Conservation (phyloP, 2,888 invertebrate genomes). For the Lobophora halterata region DNA sequence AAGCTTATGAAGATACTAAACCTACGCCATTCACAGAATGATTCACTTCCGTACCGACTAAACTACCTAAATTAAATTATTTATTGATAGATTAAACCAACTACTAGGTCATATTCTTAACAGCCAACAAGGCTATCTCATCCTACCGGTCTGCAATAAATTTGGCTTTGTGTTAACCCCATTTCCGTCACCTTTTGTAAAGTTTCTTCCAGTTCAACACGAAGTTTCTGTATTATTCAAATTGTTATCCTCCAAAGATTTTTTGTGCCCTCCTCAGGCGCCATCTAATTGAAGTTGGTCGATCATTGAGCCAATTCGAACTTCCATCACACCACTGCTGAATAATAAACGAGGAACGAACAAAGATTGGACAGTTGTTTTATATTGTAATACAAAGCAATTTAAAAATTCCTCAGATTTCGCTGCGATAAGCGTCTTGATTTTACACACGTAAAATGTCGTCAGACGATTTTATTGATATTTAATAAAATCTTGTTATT, state of each 20-base stretch:
- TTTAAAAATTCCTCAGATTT: conserved; percentile 29
- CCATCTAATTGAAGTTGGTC: conserved; percentile 28
- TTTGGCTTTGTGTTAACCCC: no score
- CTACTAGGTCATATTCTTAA: no score
- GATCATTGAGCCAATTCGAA: conserved; percentile 32
- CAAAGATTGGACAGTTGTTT: conserved; percentile 17
- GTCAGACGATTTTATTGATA: conserved; percentile 11
- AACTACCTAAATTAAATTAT: no score
- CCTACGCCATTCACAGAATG: conserved; percentile 16
- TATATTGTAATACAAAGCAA: conserved; percentile 24
- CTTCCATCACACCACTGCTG: conserved; percentile 29
- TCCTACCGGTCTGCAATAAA: no score
- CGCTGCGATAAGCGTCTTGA: conserved; percentile 24
- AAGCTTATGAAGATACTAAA: conserved; percentile 22
- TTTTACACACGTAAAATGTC: conserved; percentile 18
- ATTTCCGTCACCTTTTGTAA: no score
- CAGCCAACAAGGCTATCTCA: no score
- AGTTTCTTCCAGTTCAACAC: no score
- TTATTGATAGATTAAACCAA: no score
- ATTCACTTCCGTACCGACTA: conserved; percentile 2
- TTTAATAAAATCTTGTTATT: no score
- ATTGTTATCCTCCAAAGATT: conserved; percentile 21
- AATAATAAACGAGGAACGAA: conserved; percentile 30
- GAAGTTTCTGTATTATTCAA: conserved; percentile 19
- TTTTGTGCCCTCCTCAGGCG: conserved; percentile 22